Evolutionary conservation across 92 coral and sea anemone species (phyloP), one percentile per base, ranked within the genome.

Genomic region (Virgularia gustaviana): DNA sequence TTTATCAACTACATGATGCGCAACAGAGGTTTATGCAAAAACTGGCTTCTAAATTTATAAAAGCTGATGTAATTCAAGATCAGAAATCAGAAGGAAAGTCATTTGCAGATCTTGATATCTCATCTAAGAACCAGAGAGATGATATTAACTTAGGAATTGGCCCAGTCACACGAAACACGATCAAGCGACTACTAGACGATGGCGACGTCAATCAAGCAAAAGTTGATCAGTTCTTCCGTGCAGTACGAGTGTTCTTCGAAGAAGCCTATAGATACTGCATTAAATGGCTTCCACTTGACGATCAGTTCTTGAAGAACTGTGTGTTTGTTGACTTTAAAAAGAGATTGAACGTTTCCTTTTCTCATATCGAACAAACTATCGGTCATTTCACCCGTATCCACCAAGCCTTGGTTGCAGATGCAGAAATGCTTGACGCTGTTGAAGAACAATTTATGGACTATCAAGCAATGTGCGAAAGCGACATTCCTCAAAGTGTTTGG

Each of bases 201-300:
- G 82, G 86, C 53, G 86, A 82, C 63, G 64, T 77, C 60, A 49
- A 49, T 68, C 49, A 13, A 10, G 22, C 57, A 54, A 54, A 70
- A 25, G 82, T 82, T 34, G 78, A 76, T 63, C 63, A 77, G 52
- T 83, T 83, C 70, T 71, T 65, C 71, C 82, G 60, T 25, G 73
- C 62, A 34, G 87, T 82, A 51, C 65, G 82, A 60, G 60, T 30
- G 34, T 76, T 77, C 60, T 83, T 76, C 63, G 61, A n/a, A 33
- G 28, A 65, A 60, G 83, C 83, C 24, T 78, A 60, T 65, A 63
- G 70, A 78, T 83, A 83, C 78, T 83, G 83, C 87, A 68, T 71
- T 8, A 75, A 83, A 39, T 83, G 83, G 86, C 66, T 77, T 31
- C 87, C 83, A 70, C 83, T 83, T 25, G 83, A 70, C 53, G 57